Conservation (phyloP, 2,888 invertebrate genomes). For the Polyploca ridens region DNA sequence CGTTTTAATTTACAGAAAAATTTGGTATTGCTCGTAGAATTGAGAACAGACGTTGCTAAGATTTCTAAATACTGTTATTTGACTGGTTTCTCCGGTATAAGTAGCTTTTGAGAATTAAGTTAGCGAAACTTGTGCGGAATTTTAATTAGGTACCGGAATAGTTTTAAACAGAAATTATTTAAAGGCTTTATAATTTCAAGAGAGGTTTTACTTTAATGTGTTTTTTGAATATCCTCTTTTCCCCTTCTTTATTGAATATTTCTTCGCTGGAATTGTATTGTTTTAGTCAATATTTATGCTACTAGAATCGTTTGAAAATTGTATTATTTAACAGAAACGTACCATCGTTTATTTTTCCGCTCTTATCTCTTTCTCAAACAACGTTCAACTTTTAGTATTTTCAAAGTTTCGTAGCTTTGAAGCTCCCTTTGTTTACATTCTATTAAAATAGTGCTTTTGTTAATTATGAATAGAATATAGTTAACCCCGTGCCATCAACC, state of each 20-base stretch:
- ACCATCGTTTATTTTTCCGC: no score
- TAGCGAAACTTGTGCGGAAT: conserved; percentile 9
- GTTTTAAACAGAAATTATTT: not conserved
- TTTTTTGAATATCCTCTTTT: no score
- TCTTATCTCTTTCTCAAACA: no score
- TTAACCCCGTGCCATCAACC: not conserved
- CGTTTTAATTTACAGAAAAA: not conserved
- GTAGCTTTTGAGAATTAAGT: conserved; percentile 1
- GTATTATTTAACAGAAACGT: no score
- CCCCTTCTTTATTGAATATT: no score
- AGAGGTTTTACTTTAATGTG: no score
- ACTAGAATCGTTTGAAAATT: no score
- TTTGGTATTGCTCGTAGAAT: not conserved
- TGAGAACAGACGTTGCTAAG: not conserved
- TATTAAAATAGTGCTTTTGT: not conserved
- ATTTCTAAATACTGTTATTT: conserved; percentile 8
- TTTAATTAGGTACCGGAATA: not conserved
- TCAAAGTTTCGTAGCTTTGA: no score
- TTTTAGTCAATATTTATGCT: no score
- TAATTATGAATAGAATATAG: not conserved
- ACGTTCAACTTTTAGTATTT: no score
- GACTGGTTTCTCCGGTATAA: conserved; percentile 6
- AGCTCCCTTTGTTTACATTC: no score
- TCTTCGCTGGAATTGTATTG: no score
- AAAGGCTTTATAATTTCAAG: not conserved